These are phyloP conservation scores for Diachrysia chrysitis DNA, from an alignment of 2,888 invertebrate genomes.

Conservation along the genomic window DNA sequence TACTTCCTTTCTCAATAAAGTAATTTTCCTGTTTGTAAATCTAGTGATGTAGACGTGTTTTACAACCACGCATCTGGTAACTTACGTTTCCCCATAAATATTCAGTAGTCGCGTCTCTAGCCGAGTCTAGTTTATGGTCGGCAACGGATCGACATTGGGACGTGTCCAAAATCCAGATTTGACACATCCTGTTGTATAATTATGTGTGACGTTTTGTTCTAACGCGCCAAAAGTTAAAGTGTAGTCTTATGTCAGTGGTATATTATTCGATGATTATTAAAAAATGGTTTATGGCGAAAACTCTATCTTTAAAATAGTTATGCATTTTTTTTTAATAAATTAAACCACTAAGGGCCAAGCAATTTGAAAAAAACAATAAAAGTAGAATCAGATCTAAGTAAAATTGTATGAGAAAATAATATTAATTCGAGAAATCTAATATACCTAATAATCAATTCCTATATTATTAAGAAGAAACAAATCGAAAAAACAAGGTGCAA, in stretches of 20 bases:
- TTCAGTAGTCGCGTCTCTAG: slow-evolving; percentile 58
- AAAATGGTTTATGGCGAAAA: too few species aligned
- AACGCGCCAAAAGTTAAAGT: slow-evolving; percentile 23
- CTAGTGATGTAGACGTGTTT: slow-evolving; percentile 1
- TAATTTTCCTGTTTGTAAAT: slow-evolving; percentile 31
- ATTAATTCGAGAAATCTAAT: too few species aligned
- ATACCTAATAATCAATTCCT: too few species aligned
- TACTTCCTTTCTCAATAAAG: slow-evolving; percentile 29
- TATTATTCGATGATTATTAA: too few species aligned
- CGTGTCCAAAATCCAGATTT: slow-evolving; percentile 56
- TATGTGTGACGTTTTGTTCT: slow-evolving; percentile 32
- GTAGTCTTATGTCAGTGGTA: neutral
- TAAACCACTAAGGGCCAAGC: too few species aligned
- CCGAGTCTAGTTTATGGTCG: slow-evolving; percentile 52
- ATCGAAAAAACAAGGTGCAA: too few species aligned
- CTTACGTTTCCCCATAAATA: slow-evolving; percentile 30
- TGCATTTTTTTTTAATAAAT: too few species aligned
- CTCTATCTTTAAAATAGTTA: too few species aligned
- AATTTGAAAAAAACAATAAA: too few species aligned
- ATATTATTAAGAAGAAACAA: too few species aligned
- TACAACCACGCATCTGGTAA: slow-evolving; percentile 21
- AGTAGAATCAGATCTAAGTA: too few species aligned
- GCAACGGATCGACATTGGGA: slow-evolving; percentile 55
- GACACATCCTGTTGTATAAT: slow-evolving; percentile 52
- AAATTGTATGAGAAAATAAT: too few species aligned